A percentile compares a stretch with the other conserved stretches of the same genome.
Evolutionary conservation across 2,888 invertebrate genomes (phyloP).

Genomic region (Scrobipalpa costella): DNA sequence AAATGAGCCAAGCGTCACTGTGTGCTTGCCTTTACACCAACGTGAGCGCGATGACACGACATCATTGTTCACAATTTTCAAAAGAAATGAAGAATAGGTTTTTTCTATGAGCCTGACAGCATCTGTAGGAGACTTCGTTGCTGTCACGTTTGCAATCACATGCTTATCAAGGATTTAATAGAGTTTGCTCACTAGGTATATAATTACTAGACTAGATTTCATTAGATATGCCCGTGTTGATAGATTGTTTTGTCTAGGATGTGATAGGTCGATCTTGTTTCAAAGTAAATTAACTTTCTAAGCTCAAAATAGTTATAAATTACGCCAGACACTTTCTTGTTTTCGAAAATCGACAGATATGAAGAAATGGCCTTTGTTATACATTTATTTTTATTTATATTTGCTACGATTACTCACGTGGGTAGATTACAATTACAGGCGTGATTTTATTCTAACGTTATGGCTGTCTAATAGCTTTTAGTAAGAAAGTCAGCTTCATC

Average conservation of each 20-base stretch:
- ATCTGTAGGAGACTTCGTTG: neutral
- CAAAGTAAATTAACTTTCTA: too few species aligned
- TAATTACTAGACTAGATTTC: neutral
- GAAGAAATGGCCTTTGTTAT: too few species aligned
- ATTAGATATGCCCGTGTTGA: neutral
- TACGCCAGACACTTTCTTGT: too few species aligned
- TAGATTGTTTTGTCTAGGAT: too few species aligned
- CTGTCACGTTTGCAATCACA: conserved; percentile 16
- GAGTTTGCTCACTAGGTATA: neutral
- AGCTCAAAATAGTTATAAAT: neutral
- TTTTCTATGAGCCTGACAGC: neutral
- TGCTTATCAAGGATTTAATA: conserved; percentile 11
- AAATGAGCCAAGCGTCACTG: neutral
- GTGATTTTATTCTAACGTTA: too few species aligned
- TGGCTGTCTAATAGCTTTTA: too few species aligned
- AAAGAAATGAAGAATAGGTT: neutral
- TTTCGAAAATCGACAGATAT: too few species aligned
- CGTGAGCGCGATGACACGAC: conserved; percentile 9
- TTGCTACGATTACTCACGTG: too few species aligned
- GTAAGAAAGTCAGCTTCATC: too few species aligned
- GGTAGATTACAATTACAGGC: too few species aligned
- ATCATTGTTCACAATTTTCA: conserved; percentile 8
- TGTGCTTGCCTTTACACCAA: neutral
- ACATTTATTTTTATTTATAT: too few species aligned
- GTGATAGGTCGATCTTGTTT: too few species aligned